A percentile compares a stretch with the other conserved stretches of the same genome.
Evolutionary conservation across 2,113 vertebrate species (phyloP).

Genomic region (Scomber japonicus): DNA sequence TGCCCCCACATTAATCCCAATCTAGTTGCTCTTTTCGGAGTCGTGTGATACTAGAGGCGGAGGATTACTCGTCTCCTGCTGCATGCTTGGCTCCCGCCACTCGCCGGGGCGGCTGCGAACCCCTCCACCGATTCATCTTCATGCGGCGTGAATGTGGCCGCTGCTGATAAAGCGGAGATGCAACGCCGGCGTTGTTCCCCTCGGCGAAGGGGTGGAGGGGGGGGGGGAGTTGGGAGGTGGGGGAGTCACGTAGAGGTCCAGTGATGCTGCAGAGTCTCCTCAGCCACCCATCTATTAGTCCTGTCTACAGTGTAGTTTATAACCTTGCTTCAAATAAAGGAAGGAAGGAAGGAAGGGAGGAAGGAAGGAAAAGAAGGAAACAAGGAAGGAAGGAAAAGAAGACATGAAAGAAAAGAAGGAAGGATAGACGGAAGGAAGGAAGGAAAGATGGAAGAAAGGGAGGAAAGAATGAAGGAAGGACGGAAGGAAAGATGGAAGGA

Average conservation of each 20-base stretch:
- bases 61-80: conserved; percentile 55
- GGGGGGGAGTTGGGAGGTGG: too few relatives aligned
- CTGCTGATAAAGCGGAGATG: conserved; percentile 57
- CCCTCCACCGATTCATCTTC: conserved; percentile 43
- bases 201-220: neutral
- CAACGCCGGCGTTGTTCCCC: conserved; percentile 3
- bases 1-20: conserved; percentile 31
- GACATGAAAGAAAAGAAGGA: too few relatives aligned
- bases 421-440: too few relatives aligned
- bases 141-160: conserved; percentile 39
- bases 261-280: neutral
- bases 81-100: conserved; percentile 1
- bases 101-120: neutral
- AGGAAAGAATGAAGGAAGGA: too few relatives aligned
- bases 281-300: neutral
- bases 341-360: too few relatives aligned
- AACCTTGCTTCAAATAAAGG: neutral
- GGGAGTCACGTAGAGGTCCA: neutral
- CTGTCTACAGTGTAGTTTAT: too few relatives aligned
- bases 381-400: too few relatives aligned
- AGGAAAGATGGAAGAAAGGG: too few relatives aligned
- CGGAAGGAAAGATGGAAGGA: too few relatives aligned
- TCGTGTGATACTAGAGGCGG: conserved; percentile 28
- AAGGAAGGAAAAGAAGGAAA: too few relatives aligned
- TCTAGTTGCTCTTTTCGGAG: conserved; percentile 16